phyloP scores from a whole-genome alignment of 2,797 vertebrate species.

The Spinibarbus caldwelli region DNA sequence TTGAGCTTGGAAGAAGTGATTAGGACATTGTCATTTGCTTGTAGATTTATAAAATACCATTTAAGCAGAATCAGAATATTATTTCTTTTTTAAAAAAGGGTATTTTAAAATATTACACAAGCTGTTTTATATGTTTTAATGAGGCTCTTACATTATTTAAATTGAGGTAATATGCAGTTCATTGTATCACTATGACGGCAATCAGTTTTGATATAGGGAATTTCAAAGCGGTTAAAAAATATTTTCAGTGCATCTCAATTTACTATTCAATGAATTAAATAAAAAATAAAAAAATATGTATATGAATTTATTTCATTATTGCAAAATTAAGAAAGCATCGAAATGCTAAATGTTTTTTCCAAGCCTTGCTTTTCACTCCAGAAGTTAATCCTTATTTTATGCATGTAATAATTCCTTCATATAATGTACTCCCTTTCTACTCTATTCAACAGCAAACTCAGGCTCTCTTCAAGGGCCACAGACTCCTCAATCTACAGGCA shows the following conservation, averaged over 20 bases:
- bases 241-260: not conserved
- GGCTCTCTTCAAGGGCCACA: conserved; percentile 97
- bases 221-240: not conserved
- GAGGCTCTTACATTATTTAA: not conserved
- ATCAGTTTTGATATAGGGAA: not conserved
- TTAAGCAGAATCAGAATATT: conserved; percentile 11
- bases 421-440: not conserved
- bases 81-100: not conserved
- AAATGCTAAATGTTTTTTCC: not conserved
- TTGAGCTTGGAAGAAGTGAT: conserved; percentile 33
- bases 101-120: conserved; percentile 9
- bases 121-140: conserved; percentile 15
- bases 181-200: not conserved
- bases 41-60: conserved; percentile 7
- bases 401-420: not conserved
- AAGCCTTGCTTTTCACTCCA: not conserved
- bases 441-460: conserved; percentile 84
- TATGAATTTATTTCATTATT: not conserved
- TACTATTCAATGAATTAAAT: not conserved
- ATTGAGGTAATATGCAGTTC: not conserved
- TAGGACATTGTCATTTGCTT: conserved; percentile 32
- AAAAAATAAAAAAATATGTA: no score
- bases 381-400: not conserved
- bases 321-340: not conserved
- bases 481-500: conserved; percentile 95